These are phyloP conservation scores for Grus americana DNA, from an alignment of 2,113 vertebrate genomes.

Conservation along the genomic window DNA sequence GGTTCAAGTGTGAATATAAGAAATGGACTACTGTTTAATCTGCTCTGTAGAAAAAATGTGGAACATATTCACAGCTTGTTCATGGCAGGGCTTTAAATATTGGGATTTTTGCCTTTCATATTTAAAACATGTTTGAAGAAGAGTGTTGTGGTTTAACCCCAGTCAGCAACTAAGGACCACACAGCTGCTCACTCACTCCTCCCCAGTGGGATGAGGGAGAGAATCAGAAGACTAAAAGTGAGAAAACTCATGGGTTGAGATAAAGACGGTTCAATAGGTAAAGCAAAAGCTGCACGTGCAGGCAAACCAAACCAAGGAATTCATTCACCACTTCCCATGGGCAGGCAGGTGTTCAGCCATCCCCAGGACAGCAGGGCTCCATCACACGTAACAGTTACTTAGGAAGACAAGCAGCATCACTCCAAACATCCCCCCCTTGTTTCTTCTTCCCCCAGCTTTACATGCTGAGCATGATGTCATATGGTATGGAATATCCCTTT, in stretches of 20 bases:
- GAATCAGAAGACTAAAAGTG: neutral
- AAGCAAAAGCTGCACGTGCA: accelerated
- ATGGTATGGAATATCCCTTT: no score
- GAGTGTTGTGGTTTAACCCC: neutral
- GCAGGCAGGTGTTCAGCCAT: neutral
- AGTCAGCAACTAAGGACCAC: neutral
- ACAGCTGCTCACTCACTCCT: accelerated
- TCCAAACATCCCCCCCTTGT: neutral
- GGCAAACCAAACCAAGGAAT: neutral
- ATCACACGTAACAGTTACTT: accelerated
- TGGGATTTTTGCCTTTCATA: neutral
- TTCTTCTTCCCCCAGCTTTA: neutral
- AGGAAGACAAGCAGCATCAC: neutral
- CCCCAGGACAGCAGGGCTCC: neutral
- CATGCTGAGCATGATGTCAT: no score
- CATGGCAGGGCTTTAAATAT: neutral
- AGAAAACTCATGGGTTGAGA: neutral
- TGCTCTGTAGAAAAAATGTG: neutral
- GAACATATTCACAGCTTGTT: neutral
- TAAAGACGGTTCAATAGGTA: neutral
- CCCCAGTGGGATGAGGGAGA: no score
- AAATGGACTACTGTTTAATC: neutral
- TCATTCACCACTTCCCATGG: neutral
- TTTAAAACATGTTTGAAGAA: neutral
- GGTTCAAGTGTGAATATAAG: neutral